Conservation (phyloP, 2,113 vertebrate species). For the Phocoena sinus region DNA sequence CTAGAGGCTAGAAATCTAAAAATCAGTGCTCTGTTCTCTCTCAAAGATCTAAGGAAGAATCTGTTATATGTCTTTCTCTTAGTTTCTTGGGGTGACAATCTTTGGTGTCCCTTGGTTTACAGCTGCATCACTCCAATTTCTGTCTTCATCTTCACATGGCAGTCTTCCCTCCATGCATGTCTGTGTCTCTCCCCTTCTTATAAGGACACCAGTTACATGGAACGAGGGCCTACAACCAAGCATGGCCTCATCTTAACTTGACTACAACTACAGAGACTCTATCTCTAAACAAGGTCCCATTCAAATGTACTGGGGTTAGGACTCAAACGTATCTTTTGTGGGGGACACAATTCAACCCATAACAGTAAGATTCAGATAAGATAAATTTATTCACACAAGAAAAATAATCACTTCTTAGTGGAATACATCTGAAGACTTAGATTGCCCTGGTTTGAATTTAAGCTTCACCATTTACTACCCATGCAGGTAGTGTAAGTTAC, state of each 20-base stretch:
- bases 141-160: neutral
- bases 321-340: neutral
- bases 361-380: neutral
- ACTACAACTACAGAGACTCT: neutral
- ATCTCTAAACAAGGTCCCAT: neutral
- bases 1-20: neutral
- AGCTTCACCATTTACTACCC: neutral
- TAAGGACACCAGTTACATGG: neutral
- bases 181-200: neutral
- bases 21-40: neutral
- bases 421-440: neutral
- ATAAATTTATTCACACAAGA: neutral
- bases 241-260: neutral
- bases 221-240: neutral
- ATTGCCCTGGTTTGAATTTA: neutral
- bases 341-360: neutral
- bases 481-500: neutral
- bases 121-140: neutral
- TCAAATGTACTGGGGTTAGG: neutral
- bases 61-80: neutral
- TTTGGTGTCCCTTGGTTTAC: neutral
- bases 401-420: neutral
- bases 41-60: neutral
- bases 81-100: neutral
- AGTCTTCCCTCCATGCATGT: neutral